Percentiles rank a stretch among this genome's conserved stretches.
Conservation (phyloP, 1,140 invertebrate species). For the Drosophila parvula region DNA sequence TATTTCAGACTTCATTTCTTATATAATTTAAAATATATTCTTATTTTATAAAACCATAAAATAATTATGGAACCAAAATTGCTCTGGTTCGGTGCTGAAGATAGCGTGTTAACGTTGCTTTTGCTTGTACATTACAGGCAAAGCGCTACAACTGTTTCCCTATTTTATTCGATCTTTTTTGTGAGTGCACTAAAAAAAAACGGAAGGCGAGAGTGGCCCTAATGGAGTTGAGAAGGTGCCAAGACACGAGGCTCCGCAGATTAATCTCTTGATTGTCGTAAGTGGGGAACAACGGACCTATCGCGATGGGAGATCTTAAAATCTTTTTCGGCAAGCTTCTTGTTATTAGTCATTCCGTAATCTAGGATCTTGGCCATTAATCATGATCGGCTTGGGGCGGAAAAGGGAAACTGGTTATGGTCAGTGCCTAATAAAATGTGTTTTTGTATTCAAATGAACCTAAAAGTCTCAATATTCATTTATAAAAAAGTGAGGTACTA, state of each 20-base stretch:
- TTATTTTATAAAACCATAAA: too few relatives aligned
- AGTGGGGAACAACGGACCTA: conserved; percentile 28
- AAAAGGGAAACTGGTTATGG: conserved; percentile 18
- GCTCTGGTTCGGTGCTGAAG: too few relatives aligned
- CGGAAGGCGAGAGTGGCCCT: conserved; percentile 31
- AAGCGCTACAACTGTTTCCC: not conserved
- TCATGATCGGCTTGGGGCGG: conserved; percentile 12
- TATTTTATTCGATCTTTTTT: not conserved
- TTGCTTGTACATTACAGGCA: not conserved
- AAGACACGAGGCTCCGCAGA: conserved; percentile 16
- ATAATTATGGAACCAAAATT: too few relatives aligned
- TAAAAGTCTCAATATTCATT: too few relatives aligned
- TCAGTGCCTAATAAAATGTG: conserved; percentile 10
- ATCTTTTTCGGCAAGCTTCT: conserved; percentile 14
- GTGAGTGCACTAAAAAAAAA: conserved; percentile 13
- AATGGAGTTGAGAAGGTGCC: conserved; percentile 33
- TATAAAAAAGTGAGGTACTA: too few relatives aligned
- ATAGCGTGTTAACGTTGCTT: too few relatives aligned
- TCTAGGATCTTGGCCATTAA: conserved; percentile 35
- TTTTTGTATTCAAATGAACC: not conserved
- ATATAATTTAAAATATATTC: too few relatives aligned
- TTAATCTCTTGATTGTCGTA: conserved; percentile 36
- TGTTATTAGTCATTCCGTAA: conserved; percentile 31
- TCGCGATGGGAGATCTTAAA: conserved; percentile 23
- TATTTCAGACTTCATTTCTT: too few relatives aligned